A percentile compares a stretch with the other conserved stretches of the same genome.
These are phyloP conservation scores for Cyphomyrus discorhynchus DNA, from an alignment of 2,113 vertebrate species.

Conservation along the genomic window DNA sequence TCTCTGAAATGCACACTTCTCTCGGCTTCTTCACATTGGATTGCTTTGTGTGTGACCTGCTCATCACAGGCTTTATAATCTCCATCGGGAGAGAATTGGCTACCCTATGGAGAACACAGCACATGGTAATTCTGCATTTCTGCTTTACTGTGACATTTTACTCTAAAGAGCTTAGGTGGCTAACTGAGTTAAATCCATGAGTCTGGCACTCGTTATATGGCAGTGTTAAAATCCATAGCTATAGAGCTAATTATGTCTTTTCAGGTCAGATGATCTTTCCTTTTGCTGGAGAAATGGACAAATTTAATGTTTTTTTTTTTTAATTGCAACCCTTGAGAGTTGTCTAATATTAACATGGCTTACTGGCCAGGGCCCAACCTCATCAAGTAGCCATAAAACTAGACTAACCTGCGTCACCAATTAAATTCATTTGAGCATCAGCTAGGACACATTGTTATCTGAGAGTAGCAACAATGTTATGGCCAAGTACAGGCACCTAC, in stretches of 20 bases:
- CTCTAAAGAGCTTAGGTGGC: neutral
- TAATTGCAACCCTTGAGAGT: neutral
- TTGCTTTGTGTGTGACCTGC: neutral
- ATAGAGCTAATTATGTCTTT: neutral
- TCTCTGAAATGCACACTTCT: neutral
- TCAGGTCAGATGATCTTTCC: neutral
- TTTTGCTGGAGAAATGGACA: neutral
- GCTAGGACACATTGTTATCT: neutral
- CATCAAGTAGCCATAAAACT: neutral
- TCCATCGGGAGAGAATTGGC: neutral
- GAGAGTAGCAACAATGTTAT: neutral
- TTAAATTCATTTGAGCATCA: neutral
- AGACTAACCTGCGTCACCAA: neutral
- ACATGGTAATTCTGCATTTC: neutral
- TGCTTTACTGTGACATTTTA: neutral
- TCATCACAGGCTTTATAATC: neutral
- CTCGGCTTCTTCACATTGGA: neutral
- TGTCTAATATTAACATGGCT: neutral
- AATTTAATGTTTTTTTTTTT: neutral
- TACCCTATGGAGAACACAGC: neutral
- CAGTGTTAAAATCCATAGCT: neutral
- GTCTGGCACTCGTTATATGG: neutral
- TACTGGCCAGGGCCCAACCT: neutral
- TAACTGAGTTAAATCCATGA: neutral
- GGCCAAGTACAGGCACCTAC: neutral